Conservation (phyloP, 2,888 invertebrate species). For the Baccha elongata region DNA sequence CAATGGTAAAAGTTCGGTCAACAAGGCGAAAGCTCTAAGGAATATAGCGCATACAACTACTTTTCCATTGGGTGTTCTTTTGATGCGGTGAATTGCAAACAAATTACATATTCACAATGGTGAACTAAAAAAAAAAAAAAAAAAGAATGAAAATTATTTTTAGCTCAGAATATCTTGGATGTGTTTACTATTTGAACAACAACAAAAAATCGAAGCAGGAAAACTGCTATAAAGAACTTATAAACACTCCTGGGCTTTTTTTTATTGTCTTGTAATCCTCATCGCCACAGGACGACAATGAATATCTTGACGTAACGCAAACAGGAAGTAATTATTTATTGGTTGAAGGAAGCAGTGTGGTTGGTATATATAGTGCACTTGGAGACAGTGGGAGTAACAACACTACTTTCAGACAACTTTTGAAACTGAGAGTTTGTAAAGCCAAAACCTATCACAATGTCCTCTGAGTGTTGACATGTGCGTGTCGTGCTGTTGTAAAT, state of each 20-base stretch:
- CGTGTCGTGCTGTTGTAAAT: constrained; percentile 58
- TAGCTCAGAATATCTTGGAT: constrained; percentile 43
- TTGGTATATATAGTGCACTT: constrained; percentile 12
- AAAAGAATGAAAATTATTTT: constrained; percentile 2
- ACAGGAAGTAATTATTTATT: constrained; percentile 66
- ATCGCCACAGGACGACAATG: constrained; percentile 31
- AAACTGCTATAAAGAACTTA: constrained; percentile 25
- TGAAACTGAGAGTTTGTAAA: constrained; percentile 4
- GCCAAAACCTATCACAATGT: neutral
- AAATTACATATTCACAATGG: constrained; percentile 66
- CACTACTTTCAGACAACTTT: neutral
- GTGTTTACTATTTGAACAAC: constrained; percentile 31
- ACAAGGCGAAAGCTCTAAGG: constrained; percentile 51
- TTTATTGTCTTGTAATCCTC: neutral
- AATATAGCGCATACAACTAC: constrained; percentile 18
- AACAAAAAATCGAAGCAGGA: constrained; percentile 8
- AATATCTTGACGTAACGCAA: constrained; percentile 47
- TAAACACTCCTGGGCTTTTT: constrained; percentile 4
- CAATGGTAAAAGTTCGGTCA: constrained; percentile 52
- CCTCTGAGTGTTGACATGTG: constrained; percentile 50
- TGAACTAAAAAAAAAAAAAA: neutral
- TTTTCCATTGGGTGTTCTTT: constrained; percentile 55
- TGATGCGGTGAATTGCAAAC: constrained; percentile 68
- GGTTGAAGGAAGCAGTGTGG: constrained; percentile 3
- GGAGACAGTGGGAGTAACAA: neutral